Percentiles rank a stretch among this genome's conserved stretches.
These are phyloP conservation scores for Penaeus vannamei DNA, from an alignment of 1,140 invertebrate genomes.

Conservation along the genomic window DNA sequence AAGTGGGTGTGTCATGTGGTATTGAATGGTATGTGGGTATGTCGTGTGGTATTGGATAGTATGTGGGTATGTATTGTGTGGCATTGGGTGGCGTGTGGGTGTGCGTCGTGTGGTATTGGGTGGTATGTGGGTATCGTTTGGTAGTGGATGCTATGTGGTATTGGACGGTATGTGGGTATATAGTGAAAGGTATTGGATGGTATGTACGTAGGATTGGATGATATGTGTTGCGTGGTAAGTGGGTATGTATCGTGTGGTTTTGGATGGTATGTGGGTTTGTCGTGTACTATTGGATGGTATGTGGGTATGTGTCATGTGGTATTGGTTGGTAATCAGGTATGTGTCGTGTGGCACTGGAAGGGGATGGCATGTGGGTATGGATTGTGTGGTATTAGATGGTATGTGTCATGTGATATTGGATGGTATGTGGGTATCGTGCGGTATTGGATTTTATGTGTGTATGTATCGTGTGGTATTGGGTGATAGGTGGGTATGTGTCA, in stretches of 20 bases:
- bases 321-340: not conserved
- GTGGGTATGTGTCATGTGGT: not conserved
- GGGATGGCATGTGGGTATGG: not conserved
- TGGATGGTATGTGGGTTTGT: not conserved
- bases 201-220: too few relatives aligned
- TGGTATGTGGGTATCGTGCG: not conserved
- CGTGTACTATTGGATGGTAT: too few relatives aligned
- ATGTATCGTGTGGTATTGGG: not conserved
- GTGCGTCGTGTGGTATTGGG: too few relatives aligned
- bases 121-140: constrained; percentile 9
- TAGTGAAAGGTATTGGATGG: too few relatives aligned
- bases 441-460: constrained; percentile 4
- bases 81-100: too few relatives aligned
- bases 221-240: not conserved
- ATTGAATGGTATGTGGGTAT: too few relatives aligned
- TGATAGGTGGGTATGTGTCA: not conserved
- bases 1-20: not conserved
- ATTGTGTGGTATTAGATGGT: too few relatives aligned
- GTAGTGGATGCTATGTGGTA: too few relatives aligned
- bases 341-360: not conserved
- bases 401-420: not conserved
- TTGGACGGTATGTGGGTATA: not conserved
- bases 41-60: too few relatives aligned
- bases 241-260: too few relatives aligned
- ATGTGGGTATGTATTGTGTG: constrained; percentile 9